Base-by-base conservation (phyloP, 2,888 invertebrate species). In the Anoplius nigerrimus region DNA sequence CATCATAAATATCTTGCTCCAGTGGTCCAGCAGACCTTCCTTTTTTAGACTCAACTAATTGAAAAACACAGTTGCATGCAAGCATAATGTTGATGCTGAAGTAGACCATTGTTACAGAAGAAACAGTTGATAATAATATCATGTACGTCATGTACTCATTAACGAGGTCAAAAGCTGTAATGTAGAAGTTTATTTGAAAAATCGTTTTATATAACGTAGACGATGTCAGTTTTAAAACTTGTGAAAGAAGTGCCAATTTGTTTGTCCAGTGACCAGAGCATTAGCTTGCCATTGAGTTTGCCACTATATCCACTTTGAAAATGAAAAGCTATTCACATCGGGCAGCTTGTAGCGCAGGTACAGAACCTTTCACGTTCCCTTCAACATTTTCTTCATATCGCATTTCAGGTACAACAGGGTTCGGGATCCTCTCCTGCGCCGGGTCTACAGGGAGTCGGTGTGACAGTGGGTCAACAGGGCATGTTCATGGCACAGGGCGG, bases 11-110 rank as follows among this genome's bases (percentile, higher is more conserved):
- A 79, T 81, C 54, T 66, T 56, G 53, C 67, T 72, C 81, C 72
- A 46, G 63, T 62, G 65, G 48, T 6, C 34, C 34, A 13, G 8
- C 2, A 34, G 34, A 34, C 6, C 6, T 34, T 34, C 11, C 34
- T 34, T 34, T 13, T 5, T 11, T 13, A 34, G 51, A 55, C 68
- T 64, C 62, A 69, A 52, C 74, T 48, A 66, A 68, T 66, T 56
- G 22, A 70, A 90, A 91, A 0, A 83, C 88, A 84, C n/a, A n/a
- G 34, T 1, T 88, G 87, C 56, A 91, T 91, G 0, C 89, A 91
- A 15, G 90, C 92, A 0, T 90, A 90, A 0, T 34, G 8, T 34
- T 11, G 4, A 27, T 27, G 6, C 27, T 6, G 27, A 27, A 5
- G 6, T 5, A 27, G 27, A 27, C 4, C 24, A 24, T 11, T 34